phyloP scores from a whole-genome alignment of 2,113 vertebrate species.

The Notarius lentiginosus region DNA sequence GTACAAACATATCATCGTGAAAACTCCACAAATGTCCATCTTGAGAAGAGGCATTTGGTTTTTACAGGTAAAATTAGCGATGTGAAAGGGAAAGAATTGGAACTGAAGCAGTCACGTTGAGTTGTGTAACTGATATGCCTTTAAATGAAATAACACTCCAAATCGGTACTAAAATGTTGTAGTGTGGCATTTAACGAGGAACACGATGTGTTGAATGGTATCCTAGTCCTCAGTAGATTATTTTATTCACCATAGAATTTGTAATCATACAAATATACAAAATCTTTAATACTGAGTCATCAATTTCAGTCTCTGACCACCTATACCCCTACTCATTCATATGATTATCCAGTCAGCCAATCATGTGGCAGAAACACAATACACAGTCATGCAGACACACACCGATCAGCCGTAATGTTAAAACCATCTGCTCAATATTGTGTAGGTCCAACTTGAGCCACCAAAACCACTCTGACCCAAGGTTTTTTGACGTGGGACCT shows the following conservation, averaged over 20 bases:
- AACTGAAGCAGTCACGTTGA: neutral
- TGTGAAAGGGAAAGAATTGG: neutral
- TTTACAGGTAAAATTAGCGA: neutral
- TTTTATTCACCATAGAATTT: neutral
- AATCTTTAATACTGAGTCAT: neutral
- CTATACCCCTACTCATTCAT: neutral
- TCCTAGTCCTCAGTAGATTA: neutral
- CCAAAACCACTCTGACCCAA: no score
- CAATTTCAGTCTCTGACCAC: neutral
- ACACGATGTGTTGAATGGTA: neutral
- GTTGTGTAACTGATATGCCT: conserved; percentile 13
- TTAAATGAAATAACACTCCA: neutral
- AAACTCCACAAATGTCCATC: conserved; percentile 7
- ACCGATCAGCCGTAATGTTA: no score
- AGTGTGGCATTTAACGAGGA: neutral
- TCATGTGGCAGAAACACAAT: neutral
- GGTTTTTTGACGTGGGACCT: no score
- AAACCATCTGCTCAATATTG: no score
- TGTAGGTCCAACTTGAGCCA: no score
- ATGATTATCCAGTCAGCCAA: neutral
- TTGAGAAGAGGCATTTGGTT: neutral
- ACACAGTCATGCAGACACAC: neutral
- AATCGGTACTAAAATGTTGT: neutral
- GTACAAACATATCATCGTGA: conserved; percentile 28
- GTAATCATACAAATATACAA: neutral